phyloP scores from a whole-genome alignment of 1,140 invertebrate genomes.

The Zaprionus africanus region DNA sequence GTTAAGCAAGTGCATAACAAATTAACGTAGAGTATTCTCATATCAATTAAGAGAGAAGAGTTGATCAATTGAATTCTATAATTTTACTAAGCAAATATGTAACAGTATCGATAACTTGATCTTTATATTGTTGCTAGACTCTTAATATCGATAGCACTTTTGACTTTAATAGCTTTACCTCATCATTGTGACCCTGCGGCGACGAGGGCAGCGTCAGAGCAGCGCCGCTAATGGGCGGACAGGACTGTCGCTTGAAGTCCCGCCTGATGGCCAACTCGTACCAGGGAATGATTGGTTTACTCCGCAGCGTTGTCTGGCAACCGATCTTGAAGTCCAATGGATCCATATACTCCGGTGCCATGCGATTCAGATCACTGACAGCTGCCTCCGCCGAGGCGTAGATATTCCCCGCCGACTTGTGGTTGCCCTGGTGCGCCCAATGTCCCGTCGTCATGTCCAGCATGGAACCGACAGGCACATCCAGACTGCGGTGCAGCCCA shows the following conservation, averaged over 20 bases:
- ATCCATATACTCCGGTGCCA: constrained; percentile 82
- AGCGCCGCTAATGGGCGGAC: constrained; percentile 85
- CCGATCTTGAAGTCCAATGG: constrained; percentile 87
- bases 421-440: constrained; percentile 54
- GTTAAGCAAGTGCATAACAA: no score
- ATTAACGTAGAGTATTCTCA: no score
- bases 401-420: constrained; percentile 75
- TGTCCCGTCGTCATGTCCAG: constrained; percentile 62
- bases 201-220: constrained; percentile 54
- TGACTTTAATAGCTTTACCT: constrained; percentile 48
- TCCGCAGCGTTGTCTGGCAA: constrained; percentile 87
- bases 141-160: neutral
- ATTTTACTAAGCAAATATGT: no score
- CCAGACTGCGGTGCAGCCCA: constrained; percentile 67
- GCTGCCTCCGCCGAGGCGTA: constrained; percentile 77
- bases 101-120: no score
- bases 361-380: constrained; percentile 72
- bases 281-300: constrained; percentile 90
- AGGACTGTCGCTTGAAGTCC: constrained; percentile 88
- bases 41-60: no score
- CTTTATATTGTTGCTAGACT: neutral
- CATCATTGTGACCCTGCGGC: constrained; percentile 55
- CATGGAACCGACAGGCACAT: constrained; percentile 74
- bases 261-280: constrained; percentile 93
- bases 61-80: no score